These are phyloP conservation scores for Liolophura sinensis DNA, from an alignment of 1,140 invertebrate genomes.

Conservation along the genomic window DNA sequence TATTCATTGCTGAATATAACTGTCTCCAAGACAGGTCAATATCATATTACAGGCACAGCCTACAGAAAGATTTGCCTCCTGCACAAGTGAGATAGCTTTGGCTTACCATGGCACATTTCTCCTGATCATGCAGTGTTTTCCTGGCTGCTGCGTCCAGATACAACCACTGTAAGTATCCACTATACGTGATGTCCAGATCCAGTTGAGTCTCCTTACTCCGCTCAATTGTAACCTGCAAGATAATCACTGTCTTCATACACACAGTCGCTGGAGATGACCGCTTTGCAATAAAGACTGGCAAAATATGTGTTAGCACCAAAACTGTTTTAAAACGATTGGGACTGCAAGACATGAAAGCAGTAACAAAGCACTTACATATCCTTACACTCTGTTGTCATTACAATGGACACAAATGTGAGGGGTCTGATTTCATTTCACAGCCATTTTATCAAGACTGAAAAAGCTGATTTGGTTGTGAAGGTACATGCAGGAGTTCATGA, in stretches of 20 bases:
- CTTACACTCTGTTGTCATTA: no score
- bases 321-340: not conserved
- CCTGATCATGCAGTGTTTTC: constrained; percentile 34
- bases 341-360: no score
- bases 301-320: not conserved
- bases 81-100: not conserved
- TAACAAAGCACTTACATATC: no score
- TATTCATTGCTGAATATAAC: not conserved
- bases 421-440: no score
- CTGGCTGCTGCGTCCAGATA: constrained; percentile 33
- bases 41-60: not conserved
- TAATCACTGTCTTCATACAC: not conserved
- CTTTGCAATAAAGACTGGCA: not conserved
- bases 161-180: constrained; percentile 38
- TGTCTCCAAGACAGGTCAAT: not conserved
- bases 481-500: no score
- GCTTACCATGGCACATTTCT: constrained; percentile 43
- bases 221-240: constrained; percentile 11
- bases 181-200: constrained; percentile 31
- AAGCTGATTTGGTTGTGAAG: no score
- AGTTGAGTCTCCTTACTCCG: constrained; percentile 27
- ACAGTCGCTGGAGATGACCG: no score
- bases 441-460: no score
- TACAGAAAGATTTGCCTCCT: no score
- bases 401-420: no score